These are phyloP conservation scores for Silvanus unidentatus DNA, from an alignment of 2,888 invertebrate species.

Conservation along the genomic window DNA sequence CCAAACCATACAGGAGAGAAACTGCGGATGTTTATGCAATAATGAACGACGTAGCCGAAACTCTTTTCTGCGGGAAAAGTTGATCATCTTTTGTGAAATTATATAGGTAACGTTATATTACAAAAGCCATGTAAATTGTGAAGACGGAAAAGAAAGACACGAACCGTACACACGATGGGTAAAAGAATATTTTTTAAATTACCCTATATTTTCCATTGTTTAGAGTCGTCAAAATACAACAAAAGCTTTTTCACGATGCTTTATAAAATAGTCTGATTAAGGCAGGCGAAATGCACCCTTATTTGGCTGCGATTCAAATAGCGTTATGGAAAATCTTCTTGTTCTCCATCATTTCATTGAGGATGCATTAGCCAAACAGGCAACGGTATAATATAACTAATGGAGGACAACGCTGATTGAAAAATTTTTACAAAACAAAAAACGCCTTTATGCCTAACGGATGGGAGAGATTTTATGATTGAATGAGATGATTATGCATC, in stretches of 20 bases:
- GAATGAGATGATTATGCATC: no score
- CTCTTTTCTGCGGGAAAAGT: no score
- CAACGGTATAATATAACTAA: slow-evolving; percentile 45
- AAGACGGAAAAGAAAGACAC: no score
- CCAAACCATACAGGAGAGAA: no score
- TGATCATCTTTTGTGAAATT: no score
- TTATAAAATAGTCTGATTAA: slow-evolving; percentile 46
- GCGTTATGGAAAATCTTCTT: slow-evolving; percentile 41
- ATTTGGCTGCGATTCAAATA: slow-evolving; percentile 38
- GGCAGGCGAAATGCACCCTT: slow-evolving; percentile 44
- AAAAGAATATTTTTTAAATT: slow-evolving; percentile 38
- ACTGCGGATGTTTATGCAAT: no score
- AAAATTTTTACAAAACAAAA: slow-evolving; percentile 42
- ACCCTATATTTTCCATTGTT: slow-evolving; percentile 41
- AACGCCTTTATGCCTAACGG: no score
- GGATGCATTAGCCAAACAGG: slow-evolving; percentile 44
- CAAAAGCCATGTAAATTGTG: no score
- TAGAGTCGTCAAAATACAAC: slow-evolving; percentile 44
- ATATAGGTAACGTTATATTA: no score
- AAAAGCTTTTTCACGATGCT: slow-evolving; percentile 41
- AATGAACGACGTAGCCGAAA: no score
- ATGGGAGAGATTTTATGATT: slow-evolving; percentile 30
- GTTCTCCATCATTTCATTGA: slow-evolving; percentile 35
- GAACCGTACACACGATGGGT: no score
- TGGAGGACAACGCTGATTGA: slow-evolving; percentile 47